Base-by-base conservation (phyloP, 2,797 vertebrate species). In the Dryobates pubescens region DNA sequence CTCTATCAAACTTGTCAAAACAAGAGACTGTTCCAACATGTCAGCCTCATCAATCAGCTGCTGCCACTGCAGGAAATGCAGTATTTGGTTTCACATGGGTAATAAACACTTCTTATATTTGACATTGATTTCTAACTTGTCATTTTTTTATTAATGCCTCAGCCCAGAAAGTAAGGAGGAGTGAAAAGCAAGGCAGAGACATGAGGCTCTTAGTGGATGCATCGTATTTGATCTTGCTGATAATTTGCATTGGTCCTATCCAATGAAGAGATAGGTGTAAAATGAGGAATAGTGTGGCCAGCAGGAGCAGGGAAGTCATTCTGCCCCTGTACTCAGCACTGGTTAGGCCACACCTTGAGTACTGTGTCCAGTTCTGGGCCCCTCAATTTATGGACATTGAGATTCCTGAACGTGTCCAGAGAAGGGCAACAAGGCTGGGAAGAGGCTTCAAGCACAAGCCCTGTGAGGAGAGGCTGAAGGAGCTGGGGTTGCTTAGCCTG, bases 1-100 rank as follows among this genome's bases (percentile, higher is more conserved):
- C 43, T 95, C 61, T 57, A 78, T 91, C 93, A 73, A 81, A 89
- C 80, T 87, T 92, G 72, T 93, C 94, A 93, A 87, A 91, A 81
- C 57, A 75, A 76, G 63, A 76, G 45, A 69, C 54, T 13, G 61
- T 80, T 92, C 41, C 59, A 72, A 27, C 13, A 20, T 24, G 54
- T 89, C 76, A 79, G 57, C 53, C 57, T 88, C 88, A 91, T 95
- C 95, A 85, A 78, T 95, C 96, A 88, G 56, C 45, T 27, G 64
- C 45, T 91, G 69, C 43, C 73, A 59, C 56, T 30, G 34, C 80
- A 90, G 85, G 88, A 90, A 91, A 91, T 53, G 29, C 88, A 88
- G 68, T 61, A 59, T 61, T 75, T 45, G 3, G 34, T 78, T 88
- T 83, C 88, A 70, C 57, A 24, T n/a, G 45, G 91, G 65, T 95